Percentiles rank a stretch among this genome's conserved stretches.
phyloP scores from a whole-genome alignment of 2,888 invertebrate species.

The Pegoplata infirma region DNA sequence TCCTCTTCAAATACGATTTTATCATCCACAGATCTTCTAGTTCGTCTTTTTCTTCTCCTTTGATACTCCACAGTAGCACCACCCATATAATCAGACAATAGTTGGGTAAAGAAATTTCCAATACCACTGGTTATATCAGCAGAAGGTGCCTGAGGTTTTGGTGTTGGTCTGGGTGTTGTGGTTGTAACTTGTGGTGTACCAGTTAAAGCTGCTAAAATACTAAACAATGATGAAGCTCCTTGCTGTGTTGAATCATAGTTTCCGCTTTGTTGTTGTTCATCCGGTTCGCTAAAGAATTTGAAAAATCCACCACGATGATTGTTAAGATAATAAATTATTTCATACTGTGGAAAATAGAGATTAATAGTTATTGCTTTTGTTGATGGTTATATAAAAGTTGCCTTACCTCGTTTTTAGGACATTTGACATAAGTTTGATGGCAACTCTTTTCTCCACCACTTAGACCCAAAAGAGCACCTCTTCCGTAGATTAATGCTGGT shows the following conservation, averaged over 20 bases:
- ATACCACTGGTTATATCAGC: constrained; percentile 72
- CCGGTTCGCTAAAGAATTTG: constrained; percentile 84
- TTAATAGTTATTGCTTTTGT: constrained; percentile 12
- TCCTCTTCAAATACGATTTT: constrained; percentile 45
- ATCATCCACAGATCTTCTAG: constrained; percentile 32
- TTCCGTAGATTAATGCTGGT: constrained; percentile 85
- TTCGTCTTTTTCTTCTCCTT: constrained; percentile 64
- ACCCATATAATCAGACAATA: constrained; percentile 73
- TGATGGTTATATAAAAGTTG: neutral
- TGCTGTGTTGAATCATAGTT: constrained; percentile 42
- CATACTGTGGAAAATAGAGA: constrained; percentile 79
- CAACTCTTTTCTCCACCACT: constrained; percentile 79
- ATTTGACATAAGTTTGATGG: constrained; percentile 82
- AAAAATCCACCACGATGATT: constrained; percentile 93
- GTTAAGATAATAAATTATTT: constrained; percentile 87
- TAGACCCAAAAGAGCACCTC: constrained; percentile 87
- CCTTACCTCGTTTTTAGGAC: constrained; percentile 82
- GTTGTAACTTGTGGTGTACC: constrained; percentile 66
- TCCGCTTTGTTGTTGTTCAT: constrained; percentile 70
- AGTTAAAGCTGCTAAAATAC: constrained; percentile 72
- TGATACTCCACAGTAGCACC: constrained; percentile 69
- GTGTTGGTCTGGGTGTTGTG: constrained; percentile 65
- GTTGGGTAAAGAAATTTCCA: constrained; percentile 74
- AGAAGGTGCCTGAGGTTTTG: constrained; percentile 64
- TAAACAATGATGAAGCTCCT: constrained; percentile 67